Percentiles rank a stretch among this genome's conserved stretches.
phyloP scores from a whole-genome alignment of 2,113 vertebrate genomes.

The Albula goreensis region DNA sequence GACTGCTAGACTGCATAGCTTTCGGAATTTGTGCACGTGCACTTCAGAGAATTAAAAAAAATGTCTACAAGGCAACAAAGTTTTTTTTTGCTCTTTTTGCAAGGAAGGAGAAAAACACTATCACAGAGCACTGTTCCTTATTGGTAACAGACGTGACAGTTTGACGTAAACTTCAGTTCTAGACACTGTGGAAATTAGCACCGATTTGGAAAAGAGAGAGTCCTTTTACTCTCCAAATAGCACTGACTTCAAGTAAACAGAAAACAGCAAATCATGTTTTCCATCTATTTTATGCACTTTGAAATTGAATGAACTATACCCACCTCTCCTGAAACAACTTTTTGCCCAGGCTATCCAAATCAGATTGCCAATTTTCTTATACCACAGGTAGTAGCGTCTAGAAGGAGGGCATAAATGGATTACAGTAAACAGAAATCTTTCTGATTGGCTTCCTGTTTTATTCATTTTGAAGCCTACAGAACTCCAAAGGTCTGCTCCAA shows the following conservation, averaged over 20 bases:
- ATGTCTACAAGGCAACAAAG: background rate
- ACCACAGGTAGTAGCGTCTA: background rate
- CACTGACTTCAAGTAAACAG: background rate
- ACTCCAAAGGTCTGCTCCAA: background rate
- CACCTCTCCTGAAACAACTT: background rate
- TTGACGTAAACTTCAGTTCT: background rate
- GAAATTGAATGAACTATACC: background rate
- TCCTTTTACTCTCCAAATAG: background rate
- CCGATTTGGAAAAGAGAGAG: background rate
- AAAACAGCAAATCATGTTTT: background rate
- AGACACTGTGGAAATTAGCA: background rate
- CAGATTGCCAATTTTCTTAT: conserved; percentile 8
- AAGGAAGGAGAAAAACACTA: background rate
- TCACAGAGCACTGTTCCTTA: background rate
- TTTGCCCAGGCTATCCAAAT: background rate
- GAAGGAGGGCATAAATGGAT: conserved; percentile 8
- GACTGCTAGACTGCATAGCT: conserved; percentile 3
- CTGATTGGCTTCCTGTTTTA: background rate
- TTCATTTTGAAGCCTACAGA: background rate
- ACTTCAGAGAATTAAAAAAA: background rate
- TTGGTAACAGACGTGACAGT: background rate
- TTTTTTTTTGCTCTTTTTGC: background rate
- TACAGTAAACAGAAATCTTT: background rate
- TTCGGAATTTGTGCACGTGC: conserved; percentile 7
- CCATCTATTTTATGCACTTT: background rate